A percentile compares a stretch with the other conserved stretches of the same genome.
phyloP scores from a whole-genome alignment of 2,113 vertebrate genomes.

The Dicaeum eximium region DNA sequence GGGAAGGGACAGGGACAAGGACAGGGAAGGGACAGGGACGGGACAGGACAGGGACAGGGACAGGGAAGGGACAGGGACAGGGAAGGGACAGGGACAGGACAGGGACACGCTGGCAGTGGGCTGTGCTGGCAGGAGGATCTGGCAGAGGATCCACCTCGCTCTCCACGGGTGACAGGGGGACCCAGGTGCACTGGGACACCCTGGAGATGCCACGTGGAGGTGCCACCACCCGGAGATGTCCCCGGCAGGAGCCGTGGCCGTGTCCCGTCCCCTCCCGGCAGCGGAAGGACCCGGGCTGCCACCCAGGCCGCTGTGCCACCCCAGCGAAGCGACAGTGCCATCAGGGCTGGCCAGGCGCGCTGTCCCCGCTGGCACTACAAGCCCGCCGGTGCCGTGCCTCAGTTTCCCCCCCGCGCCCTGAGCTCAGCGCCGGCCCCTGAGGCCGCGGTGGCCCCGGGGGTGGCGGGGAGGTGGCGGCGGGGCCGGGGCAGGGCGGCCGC shows the following conservation, averaged over 20 bases:
- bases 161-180: rapidly evolving
- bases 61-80: not conserved
- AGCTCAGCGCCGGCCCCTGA: rapidly evolving
- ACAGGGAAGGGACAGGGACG: not conserved
- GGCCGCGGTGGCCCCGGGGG: no score
- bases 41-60: not conserved
- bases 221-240: not conserved
- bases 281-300: rapidly evolving
- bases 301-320: rapidly evolving
- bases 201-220: not conserved
- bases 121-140: not conserved
- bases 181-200: rapidly evolving
- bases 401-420: not conserved
- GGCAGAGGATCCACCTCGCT: not conserved
- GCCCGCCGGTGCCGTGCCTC: not conserved
- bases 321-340: not conserved
- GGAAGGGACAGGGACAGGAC: not conserved
- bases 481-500: not conserved
- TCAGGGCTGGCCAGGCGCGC: rapidly evolving
- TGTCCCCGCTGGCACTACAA: rapidly evolving
- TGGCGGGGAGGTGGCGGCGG: not conserved
- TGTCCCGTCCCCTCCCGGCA: not conserved
- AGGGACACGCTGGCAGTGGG: not conserved
- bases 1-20: no score
- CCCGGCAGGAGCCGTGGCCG: rapidly evolving